These are phyloP conservation scores for Sphenodon punctatus DNA, from an alignment of 2,797 vertebrate species.

Conservation along the genomic window DNA sequence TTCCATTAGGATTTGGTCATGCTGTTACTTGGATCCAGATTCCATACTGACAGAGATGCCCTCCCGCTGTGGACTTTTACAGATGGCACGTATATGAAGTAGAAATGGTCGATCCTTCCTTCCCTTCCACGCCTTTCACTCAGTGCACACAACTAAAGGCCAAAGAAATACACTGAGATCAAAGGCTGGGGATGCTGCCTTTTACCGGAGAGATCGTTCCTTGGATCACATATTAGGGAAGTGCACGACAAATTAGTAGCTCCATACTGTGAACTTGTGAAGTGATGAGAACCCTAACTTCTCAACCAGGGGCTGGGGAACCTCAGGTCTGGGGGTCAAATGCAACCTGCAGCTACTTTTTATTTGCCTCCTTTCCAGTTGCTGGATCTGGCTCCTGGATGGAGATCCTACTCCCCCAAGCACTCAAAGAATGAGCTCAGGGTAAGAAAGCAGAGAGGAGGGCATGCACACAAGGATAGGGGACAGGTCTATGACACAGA, in stretches of 20 bases:
- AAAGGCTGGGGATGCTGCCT: too few relatives aligned
- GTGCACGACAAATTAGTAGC: neutral
- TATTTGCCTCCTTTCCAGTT: too few relatives aligned
- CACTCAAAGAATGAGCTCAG: too few relatives aligned
- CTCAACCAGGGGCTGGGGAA: too few relatives aligned
- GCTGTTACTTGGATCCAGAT: neutral
- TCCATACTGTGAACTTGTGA: neutral
- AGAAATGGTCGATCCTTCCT: neutral
- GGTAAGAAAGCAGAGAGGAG: too few relatives aligned
- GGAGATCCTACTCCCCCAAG: too few relatives aligned
- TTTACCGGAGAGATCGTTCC: neutral
- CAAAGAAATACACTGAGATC: neutral
- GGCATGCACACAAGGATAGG: too few relatives aligned
- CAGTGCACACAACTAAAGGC: neutral
- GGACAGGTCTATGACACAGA: too few relatives aligned
- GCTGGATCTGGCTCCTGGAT: too few relatives aligned
- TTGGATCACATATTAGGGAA: rapidly evolving
- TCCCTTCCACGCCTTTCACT: neutral
- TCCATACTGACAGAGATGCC: neutral
- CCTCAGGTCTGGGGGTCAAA: too few relatives aligned
- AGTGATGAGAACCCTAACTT: rapidly evolving
- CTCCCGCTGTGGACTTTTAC: neutral
- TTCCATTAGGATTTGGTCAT: neutral
- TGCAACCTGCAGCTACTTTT: too few relatives aligned
- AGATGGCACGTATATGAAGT: neutral